These are phyloP conservation scores for Philopedon plagiatum DNA, from an alignment of 2,888 invertebrate species.

Conservation along the genomic window DNA sequence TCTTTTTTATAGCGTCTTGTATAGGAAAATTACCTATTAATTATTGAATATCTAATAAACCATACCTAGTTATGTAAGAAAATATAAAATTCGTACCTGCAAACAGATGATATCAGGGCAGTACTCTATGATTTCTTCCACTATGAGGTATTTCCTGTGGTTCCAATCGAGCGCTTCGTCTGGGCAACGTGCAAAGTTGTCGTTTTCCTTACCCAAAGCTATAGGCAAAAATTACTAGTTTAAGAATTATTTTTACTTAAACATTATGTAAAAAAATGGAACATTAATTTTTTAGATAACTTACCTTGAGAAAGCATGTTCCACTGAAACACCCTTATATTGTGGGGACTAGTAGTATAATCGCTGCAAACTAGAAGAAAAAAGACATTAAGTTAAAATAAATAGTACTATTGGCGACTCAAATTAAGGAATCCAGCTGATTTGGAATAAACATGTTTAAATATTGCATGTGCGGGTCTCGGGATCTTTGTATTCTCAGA, in stretches of 20 bases:
- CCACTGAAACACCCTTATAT: slow-evolving; percentile 78
- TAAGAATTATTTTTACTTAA: too few species aligned
- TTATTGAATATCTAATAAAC: not conserved
- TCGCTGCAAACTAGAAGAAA: slow-evolving; percentile 69
- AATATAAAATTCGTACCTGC: slow-evolving; percentile 70
- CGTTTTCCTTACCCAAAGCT: slow-evolving; percentile 80
- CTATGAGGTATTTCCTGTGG: slow-evolving; percentile 75
- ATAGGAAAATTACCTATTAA: not conserved
- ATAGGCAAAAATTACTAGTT: slow-evolving; percentile 59
- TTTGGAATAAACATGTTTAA: too few species aligned
- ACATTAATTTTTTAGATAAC: too few species aligned
- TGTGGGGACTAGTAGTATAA: slow-evolving; percentile 66
- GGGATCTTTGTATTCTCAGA: too few species aligned
- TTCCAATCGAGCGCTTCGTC: slow-evolving; percentile 80
- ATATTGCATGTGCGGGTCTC: too few species aligned
- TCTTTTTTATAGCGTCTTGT: not conserved
- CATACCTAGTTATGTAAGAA: not conserved
- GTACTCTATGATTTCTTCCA: slow-evolving; percentile 80
- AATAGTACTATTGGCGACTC: too few species aligned
- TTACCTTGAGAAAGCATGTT: slow-evolving; percentile 81
- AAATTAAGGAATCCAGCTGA: too few species aligned
- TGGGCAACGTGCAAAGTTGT: slow-evolving; percentile 81
- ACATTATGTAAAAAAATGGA: not conserved
- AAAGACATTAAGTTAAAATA: not conserved
- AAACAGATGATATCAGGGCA: slow-evolving; percentile 81